Evolutionary conservation across 2,797 vertebrate species (phyloP).

Genomic region (Champsocephalus gunnari): DNA sequence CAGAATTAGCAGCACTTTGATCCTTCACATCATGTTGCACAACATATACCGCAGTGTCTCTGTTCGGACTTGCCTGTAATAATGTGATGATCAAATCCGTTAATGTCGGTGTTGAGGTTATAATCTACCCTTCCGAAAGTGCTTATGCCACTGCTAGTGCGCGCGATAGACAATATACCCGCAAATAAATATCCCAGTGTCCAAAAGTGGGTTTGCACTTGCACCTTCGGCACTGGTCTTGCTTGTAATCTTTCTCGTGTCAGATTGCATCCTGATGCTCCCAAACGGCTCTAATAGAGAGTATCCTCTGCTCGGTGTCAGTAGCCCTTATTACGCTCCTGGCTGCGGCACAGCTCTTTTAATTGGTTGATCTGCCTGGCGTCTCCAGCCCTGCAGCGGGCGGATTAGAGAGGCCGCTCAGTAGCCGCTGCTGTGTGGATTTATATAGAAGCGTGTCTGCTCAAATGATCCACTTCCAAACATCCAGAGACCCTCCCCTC

Average conservation of each 20-base stretch:
- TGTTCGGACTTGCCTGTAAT: slow-evolving; percentile 41
- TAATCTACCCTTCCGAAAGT: slow-evolving; percentile 83
- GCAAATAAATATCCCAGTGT: slow-evolving; percentile 60
- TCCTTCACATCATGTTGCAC: slow-evolving; percentile 49
- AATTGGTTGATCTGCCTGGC: slow-evolving; percentile 88
- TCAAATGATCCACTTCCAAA: slow-evolving; percentile 67
- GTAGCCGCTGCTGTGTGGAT: slow-evolving; percentile 76
- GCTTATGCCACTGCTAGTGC: slow-evolving; percentile 68
- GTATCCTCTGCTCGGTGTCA: slow-evolving; percentile 66
- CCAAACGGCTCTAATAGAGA: slow-evolving; percentile 73
- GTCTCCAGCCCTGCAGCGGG: slow-evolving; percentile 75
- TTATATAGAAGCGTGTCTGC: slow-evolving; percentile 75
- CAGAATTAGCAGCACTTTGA: slow-evolving; percentile 57
- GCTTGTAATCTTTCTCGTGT: slow-evolving; percentile 73
- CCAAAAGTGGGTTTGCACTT: slow-evolving; percentile 74
- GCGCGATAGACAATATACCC: slow-evolving; percentile 53
- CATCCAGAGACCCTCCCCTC: slow-evolving; percentile 35
- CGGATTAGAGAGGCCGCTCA: slow-evolving; percentile 76
- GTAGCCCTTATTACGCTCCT: slow-evolving; percentile 63
- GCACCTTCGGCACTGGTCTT: slow-evolving; percentile 67
- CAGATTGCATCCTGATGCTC: slow-evolving; percentile 76
- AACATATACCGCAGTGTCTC: slow-evolving; percentile 18
- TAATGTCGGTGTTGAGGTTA: slow-evolving; percentile 74
- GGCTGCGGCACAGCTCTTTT: slow-evolving; percentile 75
- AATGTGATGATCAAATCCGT: slow-evolving; percentile 66